phyloP scores from a whole-genome alignment of 2,113 vertebrate genomes.

The Xerus inauris region DNA sequence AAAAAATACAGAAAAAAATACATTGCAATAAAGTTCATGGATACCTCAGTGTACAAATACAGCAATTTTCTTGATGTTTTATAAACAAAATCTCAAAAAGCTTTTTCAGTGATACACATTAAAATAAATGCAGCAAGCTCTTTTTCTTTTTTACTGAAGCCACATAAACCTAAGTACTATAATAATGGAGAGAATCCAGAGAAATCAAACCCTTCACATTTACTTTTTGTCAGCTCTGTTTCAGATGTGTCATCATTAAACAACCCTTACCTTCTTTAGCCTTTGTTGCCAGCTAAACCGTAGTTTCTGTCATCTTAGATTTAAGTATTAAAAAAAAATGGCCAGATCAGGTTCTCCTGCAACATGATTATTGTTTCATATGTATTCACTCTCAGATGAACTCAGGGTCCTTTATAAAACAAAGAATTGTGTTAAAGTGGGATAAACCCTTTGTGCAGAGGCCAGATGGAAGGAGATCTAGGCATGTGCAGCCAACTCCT shows the following conservation, averaged over 20 bases:
- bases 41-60: neutral
- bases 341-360: constrained; percentile 46
- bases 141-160: constrained; percentile 13
- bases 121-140: neutral
- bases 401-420: constrained; percentile 69
- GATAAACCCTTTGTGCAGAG: constrained; percentile 73
- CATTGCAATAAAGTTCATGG: neutral
- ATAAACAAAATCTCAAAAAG: neutral
- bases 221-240: neutral
- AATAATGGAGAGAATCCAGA: neutral
- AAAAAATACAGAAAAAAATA: constrained; percentile 44
- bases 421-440: constrained; percentile 73
- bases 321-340: neutral
- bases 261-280: constrained; percentile 64
- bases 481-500: constrained; percentile 71
- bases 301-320: constrained; percentile 57
- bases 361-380: constrained; percentile 47
- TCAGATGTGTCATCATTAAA: neutral
- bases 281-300: constrained; percentile 60
- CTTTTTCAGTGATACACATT: neutral
- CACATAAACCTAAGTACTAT: neutral
- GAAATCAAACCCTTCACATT: neutral
- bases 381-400: constrained; percentile 67
- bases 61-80: neutral
- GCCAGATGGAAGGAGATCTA: constrained; percentile 76